Base-by-base conservation (phyloP, 2,113 vertebrate species). In the Chaetura pelagica region DNA sequence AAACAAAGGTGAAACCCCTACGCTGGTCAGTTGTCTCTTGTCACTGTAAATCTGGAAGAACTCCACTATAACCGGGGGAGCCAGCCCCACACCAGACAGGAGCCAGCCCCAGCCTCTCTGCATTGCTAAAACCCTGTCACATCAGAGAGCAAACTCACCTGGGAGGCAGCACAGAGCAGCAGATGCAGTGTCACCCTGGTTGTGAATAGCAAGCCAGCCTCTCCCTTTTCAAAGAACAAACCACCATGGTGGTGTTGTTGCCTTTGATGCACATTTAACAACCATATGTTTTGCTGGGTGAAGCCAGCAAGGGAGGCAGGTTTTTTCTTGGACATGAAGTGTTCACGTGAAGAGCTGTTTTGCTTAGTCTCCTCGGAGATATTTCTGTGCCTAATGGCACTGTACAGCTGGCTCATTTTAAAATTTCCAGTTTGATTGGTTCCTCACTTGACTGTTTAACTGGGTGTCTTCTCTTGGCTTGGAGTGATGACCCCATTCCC, bases 241-340 rank as follows among this genome's bases (percentile, higher is more conserved):
- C 63, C 66, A 78, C 51, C 55, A 24, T 10, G 12, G 8, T 77
- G 66, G 71, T 79, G 27, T 8, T 84, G 59, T 75, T 94, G 88
- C 55, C 55, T 90, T 92, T 92, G 64, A 77, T 88, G 19, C 68
- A 27, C 67, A 64, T 90, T 95, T 92, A 71, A 89, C 69, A 84
- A 20, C 84, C 86, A 52, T 87, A 91, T 82, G 76, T 75, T 95
- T 89, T 51, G 44, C 32, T 40, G 85, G 89, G 87, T 63, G 69
- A 92, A 81, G 72, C 19, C 64, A 52, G 59, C 23, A 42, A 85
- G 51, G 26, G 8, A 75, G 85, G 83, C 54, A 40, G 63, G 67
- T 42, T 91, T 88, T 74, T 7, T 58, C 46, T 91, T 71, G 72
- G 93, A 63, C 82, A 11, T n/a, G 71, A 63, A 92, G 30, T 57